Evolutionary conservation across 2,888 invertebrate genomes (phyloP).

Genomic region (Noctuana brunneofusca): DNA sequence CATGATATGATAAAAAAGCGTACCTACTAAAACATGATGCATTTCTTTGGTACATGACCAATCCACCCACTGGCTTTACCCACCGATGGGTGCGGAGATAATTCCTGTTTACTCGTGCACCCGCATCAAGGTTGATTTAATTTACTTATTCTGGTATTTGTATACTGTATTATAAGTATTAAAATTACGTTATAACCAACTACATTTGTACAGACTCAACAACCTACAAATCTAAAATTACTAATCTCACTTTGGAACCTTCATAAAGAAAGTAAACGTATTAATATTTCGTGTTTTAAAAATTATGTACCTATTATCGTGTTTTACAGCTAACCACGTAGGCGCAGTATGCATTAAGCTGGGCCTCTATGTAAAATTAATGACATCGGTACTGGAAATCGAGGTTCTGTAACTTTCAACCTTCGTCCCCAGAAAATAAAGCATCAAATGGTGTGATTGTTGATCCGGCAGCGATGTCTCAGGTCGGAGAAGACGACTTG

Average conservation of each 20-base stretch:
- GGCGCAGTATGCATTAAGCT: neutral
- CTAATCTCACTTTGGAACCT: neutral
- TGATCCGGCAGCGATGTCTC: constrained; percentile 60
- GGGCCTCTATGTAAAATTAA: neutral
- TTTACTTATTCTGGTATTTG: too few relatives aligned
- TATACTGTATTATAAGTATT: too few relatives aligned
- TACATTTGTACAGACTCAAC: neutral
- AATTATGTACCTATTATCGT: too few relatives aligned
- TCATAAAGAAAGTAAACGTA: neutral
- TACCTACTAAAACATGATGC: neutral
- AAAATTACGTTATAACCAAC: neutral
- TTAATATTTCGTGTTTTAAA: too few relatives aligned
- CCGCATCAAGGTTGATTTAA: too few relatives aligned
- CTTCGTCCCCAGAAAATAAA: too few relatives aligned
- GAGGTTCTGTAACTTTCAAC: neutral
- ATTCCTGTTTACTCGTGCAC: too few relatives aligned
- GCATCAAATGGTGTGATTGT: constrained; percentile 50
- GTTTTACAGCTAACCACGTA: neutral
- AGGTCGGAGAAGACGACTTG: constrained; percentile 67
- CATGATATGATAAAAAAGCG: neutral
- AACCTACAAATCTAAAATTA: neutral
- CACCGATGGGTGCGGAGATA: too few relatives aligned
- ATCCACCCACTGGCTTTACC: too few relatives aligned
- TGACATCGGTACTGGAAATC: neutral
- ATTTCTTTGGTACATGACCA: too few relatives aligned